Evolutionary conservation across 2,113 vertebrate genomes (phyloP), one percentile per base, ranked within the genome.

Genomic region (Pangasianodon hypophthalmus): DNA sequence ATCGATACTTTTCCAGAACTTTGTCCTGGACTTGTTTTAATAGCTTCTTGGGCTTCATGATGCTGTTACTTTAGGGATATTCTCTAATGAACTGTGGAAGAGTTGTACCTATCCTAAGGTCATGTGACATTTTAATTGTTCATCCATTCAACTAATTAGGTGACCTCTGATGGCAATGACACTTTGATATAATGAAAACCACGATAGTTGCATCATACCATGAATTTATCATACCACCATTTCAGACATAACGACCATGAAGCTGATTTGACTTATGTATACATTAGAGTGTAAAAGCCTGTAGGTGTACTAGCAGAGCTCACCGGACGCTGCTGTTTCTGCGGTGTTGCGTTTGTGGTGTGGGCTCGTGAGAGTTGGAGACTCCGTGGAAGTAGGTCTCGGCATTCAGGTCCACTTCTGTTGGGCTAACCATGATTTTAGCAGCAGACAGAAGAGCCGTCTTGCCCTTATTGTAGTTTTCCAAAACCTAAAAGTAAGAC

Each of bases 351-450:
- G 94, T 73, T 67, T 93, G 91, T 46, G 96, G 95, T 14, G 94
- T 95, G 67, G 95, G 95, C 91, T 96, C 94, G 86, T 93, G 92
- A 75, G 96, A 95, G 69, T 91, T 93, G 93, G 96, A 95, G 85
- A 98, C 96, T 85, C 96, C 98, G 94, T 98, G 95, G 94, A 98
- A 98, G 92, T 98, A 94, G 91, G 96, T 92, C 94, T 99, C 98
- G 0, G 98, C 98, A 73, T 98, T 98, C 94, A 99, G 95, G 95
- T 99, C 98, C 95, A 99, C 97, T 92, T 99, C 98, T 0, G 98
- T 99, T 67, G 98, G 98, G 94, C 98, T 99, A 94, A 99, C 98
- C 98, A 99, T 99, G 93, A 99, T 97, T 95, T 99, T 99, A 62
- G 98, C 98, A 48, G 98, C 98, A 0, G 98, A 99, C 1, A 99